Conservation (phyloP, 53 echinoderm and acorn worm genomes). For the Pentamera pediparva region DNA sequence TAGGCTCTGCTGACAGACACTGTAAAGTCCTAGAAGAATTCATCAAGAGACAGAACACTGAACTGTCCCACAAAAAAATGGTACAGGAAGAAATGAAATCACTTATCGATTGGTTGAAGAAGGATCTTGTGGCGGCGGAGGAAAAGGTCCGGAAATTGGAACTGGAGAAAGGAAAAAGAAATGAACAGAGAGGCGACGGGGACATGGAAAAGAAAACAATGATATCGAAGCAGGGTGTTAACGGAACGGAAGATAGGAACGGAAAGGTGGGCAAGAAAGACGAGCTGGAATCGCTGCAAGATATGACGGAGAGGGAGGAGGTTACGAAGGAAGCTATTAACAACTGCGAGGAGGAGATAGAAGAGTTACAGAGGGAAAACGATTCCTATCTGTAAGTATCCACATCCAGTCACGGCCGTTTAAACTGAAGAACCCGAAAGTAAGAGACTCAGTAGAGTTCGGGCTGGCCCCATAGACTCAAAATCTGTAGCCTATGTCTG, state of each 20-base stretch:
- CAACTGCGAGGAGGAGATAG: neutral
- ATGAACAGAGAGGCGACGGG: neutral
- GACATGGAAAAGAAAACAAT: neutral
- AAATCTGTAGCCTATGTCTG: too few species aligned
- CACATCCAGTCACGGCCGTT: neutral
- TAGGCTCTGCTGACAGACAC: too few species aligned
- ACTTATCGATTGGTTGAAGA: conserved; percentile 28
- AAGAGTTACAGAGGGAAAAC: conserved; percentile 14
- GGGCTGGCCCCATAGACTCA: too few species aligned
- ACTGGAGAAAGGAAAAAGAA: neutral
- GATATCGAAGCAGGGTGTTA: neutral
- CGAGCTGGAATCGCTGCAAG: neutral
- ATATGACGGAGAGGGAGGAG: neutral
- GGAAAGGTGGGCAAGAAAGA: too few species aligned
- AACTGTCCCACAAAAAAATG: neutral
- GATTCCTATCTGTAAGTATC: conserved; percentile 6
- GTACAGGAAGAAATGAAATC: conserved; percentile 21
- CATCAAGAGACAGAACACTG: conserved; percentile 20
- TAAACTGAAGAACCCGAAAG: too few species aligned
- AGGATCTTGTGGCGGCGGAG: conserved; percentile 3
- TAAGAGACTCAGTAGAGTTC: too few species aligned
- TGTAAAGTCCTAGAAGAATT: conserved; percentile 17
- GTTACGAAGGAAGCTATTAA: neutral
- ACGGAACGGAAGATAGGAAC: neutral
- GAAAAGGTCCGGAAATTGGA: neutral